Conservation (phyloP, 2,113 vertebrate species). For the Todiramphus chloris region DNA sequence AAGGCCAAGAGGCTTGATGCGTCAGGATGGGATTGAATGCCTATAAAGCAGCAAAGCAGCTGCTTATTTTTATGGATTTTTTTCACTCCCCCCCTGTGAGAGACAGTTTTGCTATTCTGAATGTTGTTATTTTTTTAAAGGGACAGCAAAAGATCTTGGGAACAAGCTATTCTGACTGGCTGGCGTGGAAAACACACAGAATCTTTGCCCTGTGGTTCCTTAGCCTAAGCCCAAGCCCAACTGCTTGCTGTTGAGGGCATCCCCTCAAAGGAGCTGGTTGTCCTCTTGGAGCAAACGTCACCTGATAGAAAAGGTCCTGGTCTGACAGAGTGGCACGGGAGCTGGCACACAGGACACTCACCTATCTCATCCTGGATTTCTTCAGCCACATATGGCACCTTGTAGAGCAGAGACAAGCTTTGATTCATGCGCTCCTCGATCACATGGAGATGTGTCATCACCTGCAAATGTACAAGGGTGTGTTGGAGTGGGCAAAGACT, state of each 20-base stretch:
- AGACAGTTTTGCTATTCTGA: not conserved
- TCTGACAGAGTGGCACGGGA: not conserved
- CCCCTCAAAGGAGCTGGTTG: not conserved
- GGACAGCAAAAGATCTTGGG: not conserved
- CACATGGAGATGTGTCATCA: slow-evolving; percentile 98
- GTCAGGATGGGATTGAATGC: not conserved
- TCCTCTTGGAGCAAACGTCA: not conserved
- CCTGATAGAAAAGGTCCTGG: not conserved
- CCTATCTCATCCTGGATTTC: slow-evolving; percentile 96
- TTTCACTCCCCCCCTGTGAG: not conserved
- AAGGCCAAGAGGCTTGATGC: not conserved
- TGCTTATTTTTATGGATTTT: not conserved
- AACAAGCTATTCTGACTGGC: not conserved
- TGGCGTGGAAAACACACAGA: not conserved
- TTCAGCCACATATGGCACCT: slow-evolving; percentile 94
- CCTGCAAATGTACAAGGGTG: slow-evolving; percentile 70
- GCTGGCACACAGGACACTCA: slow-evolving; percentile 69
- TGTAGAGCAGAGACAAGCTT: slow-evolving; percentile 95
- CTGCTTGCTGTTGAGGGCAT: not conserved
- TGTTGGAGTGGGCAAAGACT: not conserved
- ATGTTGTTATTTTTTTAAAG: not conserved
- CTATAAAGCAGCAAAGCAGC: not conserved
- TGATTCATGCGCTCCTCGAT: slow-evolving; percentile 99
- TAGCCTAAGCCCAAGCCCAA: not conserved
- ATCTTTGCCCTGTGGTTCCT: not conserved